Base-by-base conservation (phyloP, 2,888 invertebrate species). In the Aphidoletes aphidimyza region DNA sequence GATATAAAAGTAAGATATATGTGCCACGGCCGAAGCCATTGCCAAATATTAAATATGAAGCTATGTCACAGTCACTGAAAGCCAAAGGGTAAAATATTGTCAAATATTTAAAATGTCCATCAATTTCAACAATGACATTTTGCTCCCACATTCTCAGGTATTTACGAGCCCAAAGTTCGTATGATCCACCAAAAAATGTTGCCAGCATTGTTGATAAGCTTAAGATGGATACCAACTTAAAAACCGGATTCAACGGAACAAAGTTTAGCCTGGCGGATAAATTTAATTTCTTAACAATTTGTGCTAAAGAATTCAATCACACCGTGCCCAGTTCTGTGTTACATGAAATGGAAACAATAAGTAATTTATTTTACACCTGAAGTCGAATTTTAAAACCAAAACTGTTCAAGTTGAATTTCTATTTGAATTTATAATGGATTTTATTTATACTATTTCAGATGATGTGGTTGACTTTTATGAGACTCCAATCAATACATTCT, bases 241-340 rank as follows among this genome's bases (percentile, higher is more conserved):
- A 92, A 0, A 90, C 91, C 17, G 88, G 91, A 14, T 84, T 85
- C 0, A 87, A 87, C n/a, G 85, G 88, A n/a, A 86, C 85, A 69
- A 84, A 89, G 5, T 85, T 85, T 0, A 87, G 87, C 45, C 85
- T 88, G 3, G 87, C 86, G 1, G 88, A 89, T 34, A 95, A 95
- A 89, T 96, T 93, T 88, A 90, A 92, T 45, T 90, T 98, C 11
- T 91, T 98, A 3, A 91, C 92, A 45, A 92, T 93, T 8, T 95
- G 96, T 87, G 93, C 91, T 86, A 90, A 93, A 81, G 93, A 94
- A 88, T 94, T 97, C 86, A 91, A 94, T 9, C 94, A 97, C 89
- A 89, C 92, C 86, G 92, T 98, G 17, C 96, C 97, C 0, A 98
- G 96, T 91, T 96, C 96, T 0, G 89, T 94, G 84, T 90, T 98